Conservation (phyloP, 2,797 vertebrate species). For the Kryptolebias ocellatus region DNA sequence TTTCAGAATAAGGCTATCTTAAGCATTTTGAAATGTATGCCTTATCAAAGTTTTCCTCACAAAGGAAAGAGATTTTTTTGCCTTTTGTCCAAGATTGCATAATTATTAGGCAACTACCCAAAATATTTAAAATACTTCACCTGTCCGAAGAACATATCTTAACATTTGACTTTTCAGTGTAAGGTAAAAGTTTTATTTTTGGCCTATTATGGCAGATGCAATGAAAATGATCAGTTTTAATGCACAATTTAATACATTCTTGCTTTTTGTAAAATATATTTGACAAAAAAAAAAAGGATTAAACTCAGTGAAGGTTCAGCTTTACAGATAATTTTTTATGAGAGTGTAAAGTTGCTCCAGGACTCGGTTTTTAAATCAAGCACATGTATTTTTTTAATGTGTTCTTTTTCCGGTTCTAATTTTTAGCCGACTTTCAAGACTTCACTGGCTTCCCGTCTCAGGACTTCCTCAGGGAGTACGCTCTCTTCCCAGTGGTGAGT, state of each 20-base stretch:
- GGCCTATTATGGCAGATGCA: background rate
- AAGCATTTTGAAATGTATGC: too few relatives aligned
- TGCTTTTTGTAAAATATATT: background rate
- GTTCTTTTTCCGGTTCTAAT: slow-evolving; percentile 22
- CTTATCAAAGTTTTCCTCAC: too few relatives aligned
- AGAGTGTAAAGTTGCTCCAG: background rate
- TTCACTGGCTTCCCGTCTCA: slow-evolving; percentile 91
- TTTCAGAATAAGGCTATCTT: too few relatives aligned
- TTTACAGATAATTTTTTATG: background rate
- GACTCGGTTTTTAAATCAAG: background rate
- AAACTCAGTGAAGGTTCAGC: background rate
- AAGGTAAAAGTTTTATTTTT: background rate
- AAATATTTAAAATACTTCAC: too few relatives aligned
- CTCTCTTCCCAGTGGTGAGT: slow-evolving; percentile 97
- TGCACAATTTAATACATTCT: background rate
- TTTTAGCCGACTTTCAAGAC: slow-evolving; percentile 93
- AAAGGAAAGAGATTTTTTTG: too few relatives aligned
- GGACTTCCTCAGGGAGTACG: slow-evolving; percentile 95
- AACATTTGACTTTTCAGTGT: background rate
- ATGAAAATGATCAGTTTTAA: too few relatives aligned
- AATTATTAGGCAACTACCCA: too few relatives aligned
- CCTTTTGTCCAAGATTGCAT: too few relatives aligned
- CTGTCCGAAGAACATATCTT: too few relatives aligned
- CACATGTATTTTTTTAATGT: background rate
- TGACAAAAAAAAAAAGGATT: background rate